Conservation (phyloP, 2,888 invertebrate species). For the Trisateles emortualis region DNA sequence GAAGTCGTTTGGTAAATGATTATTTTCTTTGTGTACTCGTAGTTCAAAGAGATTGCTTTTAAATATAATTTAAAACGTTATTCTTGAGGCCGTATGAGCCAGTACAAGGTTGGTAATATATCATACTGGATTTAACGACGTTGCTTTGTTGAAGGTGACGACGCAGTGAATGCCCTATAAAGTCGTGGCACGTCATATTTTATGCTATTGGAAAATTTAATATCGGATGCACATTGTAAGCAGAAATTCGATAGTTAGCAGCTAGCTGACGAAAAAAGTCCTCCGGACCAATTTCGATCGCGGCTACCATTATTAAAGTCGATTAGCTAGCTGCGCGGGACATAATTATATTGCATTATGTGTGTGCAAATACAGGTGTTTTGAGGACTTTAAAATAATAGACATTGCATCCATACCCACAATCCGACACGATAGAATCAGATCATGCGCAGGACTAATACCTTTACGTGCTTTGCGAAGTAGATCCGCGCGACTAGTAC, state of each 20-base stretch:
- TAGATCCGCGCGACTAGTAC: too few species aligned
- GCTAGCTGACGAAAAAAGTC: too few species aligned
- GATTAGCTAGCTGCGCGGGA: too few species aligned
- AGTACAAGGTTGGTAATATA: constrained; percentile 20
- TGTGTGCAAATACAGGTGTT: too few species aligned
- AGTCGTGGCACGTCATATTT: constrained; percentile 13
- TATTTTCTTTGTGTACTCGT: constrained; percentile 20
- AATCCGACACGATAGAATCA: too few species aligned
- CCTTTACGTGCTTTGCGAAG: too few species aligned
- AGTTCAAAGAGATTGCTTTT: constrained; percentile 28
- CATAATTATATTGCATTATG: too few species aligned
- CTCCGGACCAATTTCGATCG: too few species aligned
- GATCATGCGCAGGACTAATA: too few species aligned
- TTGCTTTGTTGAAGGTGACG: constrained; percentile 17
- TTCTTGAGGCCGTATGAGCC: constrained; percentile 21
- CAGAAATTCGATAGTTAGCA: constrained; percentile 6
- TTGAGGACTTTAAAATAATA: too few species aligned
- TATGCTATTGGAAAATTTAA: constrained; percentile 20
- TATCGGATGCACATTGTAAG: constrained; percentile 14
- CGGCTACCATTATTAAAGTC: constrained; percentile 7
- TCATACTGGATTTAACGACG: constrained; percentile 18
- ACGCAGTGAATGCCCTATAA: constrained; percentile 16
- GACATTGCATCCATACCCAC: too few species aligned
- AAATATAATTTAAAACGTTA: constrained; percentile 27
- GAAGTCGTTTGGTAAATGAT: constrained; percentile 20